Conservation (phyloP, 1,140 invertebrate species). For the Drosophila funebris region DNA sequence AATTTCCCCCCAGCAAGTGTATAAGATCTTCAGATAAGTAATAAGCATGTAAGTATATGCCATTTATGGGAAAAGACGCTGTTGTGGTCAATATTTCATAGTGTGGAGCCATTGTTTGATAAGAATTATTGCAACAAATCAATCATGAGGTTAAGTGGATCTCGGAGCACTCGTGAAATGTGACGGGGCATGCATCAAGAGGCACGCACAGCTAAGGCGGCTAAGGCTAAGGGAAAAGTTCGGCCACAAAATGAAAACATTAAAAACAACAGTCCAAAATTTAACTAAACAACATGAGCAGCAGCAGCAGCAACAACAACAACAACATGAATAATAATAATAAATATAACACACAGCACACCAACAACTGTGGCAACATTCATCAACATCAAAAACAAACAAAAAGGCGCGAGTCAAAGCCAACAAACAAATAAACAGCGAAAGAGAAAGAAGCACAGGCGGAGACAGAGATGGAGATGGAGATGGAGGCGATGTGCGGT, state of each 20-base stretch:
- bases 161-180: slow-evolving; percentile 43
- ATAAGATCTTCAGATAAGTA: slow-evolving; percentile 2
- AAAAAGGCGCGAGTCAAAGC: slow-evolving; percentile 71
- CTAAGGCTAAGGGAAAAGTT: slow-evolving; percentile 12
- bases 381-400: slow-evolving; percentile 81
- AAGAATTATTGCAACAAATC: slow-evolving; percentile 83
- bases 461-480: not conserved
- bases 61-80: slow-evolving; percentile 44
- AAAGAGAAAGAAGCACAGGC: not conserved
- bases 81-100: slow-evolving; percentile 57
- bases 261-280: slow-evolving; percentile 57
- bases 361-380: slow-evolving; percentile 73
- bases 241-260: slow-evolving; percentile 73
- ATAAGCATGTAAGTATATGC: slow-evolving; percentile 10
- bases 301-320: slow-evolving; percentile 52
- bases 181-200: slow-evolving; percentile 76
- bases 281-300: slow-evolving; percentile 50
- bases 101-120: slow-evolving; percentile 70
- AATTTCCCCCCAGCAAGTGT: not conserved
- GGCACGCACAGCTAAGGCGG: slow-evolving; percentile 52
- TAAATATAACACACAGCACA: slow-evolving; percentile 25
- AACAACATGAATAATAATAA: slow-evolving; percentile 19
- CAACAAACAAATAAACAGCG: slow-evolving; percentile 50
- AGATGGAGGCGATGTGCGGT: not conserved
- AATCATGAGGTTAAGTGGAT: slow-evolving; percentile 81